Base-by-base conservation (phyloP, 1,140 invertebrate genomes). In the Chelonus insularis region DNA sequence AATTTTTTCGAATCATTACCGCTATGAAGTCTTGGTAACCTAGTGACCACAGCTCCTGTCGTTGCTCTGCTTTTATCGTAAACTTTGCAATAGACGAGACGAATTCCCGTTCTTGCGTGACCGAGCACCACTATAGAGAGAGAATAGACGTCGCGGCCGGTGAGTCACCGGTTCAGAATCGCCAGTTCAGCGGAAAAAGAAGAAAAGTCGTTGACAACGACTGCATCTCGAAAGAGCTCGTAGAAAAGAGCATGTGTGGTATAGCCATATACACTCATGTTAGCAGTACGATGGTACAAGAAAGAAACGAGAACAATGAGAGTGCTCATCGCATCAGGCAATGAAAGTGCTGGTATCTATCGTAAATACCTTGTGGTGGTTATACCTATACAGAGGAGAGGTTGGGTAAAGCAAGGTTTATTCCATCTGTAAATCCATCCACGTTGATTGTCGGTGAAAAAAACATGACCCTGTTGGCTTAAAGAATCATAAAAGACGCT, bases 51-150 rank as follows among this genome's bases (percentile, higher is more conserved):
- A 12, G 12, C n/a, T 12, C 4, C 36, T 39, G 14, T 14, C 12
- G 6, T 8, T 39, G 39, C 36, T 57, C 54, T 16, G 54, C 39
- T 57, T 57, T 45, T 43, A 57, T 57, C 37, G 54, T 57, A 57
- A 57, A 57, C 1, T 43, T 57, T 45, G 37, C n/a, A 5, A 57
- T 18, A 43, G 37, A 14, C 54, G 54, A 57, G 54, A 57, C 54
- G 14, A 57, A 57, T 57, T 57, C 37, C 54, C 54, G 54, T 57
- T 57, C 21, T 32, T 45, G 54, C 39, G 54, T 57, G 54, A 57
- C 54, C 54, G 39, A 57, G 54, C 20, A 57, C 36, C 14, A 23
- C 18, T 29, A 16, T 55, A 18, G 8, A n/a, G n/a, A n/a, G n/a
- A n/a, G n/a, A 39, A 39, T 39, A 39, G 12, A 39, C 36, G 52